Evolutionary conservation across 2,113 vertebrate species (phyloP).

Genomic region (Rostratula benghalensis): DNA sequence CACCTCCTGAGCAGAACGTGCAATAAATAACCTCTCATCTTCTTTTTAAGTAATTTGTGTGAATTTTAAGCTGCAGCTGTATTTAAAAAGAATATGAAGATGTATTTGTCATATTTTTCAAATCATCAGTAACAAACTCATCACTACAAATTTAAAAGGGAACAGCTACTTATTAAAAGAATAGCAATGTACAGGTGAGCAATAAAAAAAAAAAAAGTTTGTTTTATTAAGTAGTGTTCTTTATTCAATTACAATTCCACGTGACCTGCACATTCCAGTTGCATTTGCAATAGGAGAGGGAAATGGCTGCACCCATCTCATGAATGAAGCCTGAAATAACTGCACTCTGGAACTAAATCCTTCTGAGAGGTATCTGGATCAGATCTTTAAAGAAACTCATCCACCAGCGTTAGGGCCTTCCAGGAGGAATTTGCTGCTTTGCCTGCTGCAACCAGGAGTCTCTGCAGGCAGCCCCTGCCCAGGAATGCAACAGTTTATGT

Average conservation of each 20-base stretch:
- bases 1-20: background rate
- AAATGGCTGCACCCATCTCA: background rate
- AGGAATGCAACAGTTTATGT: background rate
- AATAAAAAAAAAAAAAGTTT: background rate
- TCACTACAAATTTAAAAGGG: background rate
- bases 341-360: background rate
- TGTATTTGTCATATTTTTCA: background rate
- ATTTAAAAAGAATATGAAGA: background rate
- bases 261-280: background rate
- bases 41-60: background rate
- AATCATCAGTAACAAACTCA: background rate
- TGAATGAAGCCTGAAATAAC: slow-evolving; percentile 23
- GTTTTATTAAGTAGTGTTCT: background rate
- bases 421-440: background rate
- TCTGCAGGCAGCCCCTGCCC: background rate
- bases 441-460: background rate
- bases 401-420: background rate
- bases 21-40: background rate
- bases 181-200: background rate
- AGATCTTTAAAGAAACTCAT: background rate
- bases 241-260: background rate
- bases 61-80: background rate
- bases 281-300: background rate
- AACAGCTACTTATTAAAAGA: background rate
- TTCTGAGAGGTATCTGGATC: background rate